Conservation (phyloP, 2,888 invertebrate species). For the Drosophila seclusa region DNA sequence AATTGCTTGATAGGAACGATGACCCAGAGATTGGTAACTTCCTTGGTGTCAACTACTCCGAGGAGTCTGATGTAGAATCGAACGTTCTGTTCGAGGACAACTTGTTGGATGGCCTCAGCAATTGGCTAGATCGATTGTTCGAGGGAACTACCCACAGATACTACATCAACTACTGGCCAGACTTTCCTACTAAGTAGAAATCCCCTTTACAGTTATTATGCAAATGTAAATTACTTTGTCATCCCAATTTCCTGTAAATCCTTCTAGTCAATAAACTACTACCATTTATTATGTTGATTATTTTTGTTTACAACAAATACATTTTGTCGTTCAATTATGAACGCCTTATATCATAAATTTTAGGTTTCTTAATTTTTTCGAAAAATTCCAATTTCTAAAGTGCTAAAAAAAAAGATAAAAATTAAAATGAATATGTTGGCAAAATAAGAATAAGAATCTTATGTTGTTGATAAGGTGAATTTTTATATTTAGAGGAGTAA, state of each 20-base stretch:
- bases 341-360: neutral
- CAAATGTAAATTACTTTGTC: conserved; percentile 52
- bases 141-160: conserved; percentile 98
- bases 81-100: conserved; percentile 89
- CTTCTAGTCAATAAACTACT: conserved; percentile 56
- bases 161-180: conserved; percentile 99
- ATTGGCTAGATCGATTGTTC: conserved; percentile 98
- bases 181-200: conserved; percentile 92
- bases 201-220: neutral
- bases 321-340: neutral
- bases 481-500: neutral
- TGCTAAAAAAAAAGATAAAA: neutral
- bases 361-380: neutral
- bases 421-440: neutral
- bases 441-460: neutral
- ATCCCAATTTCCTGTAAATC: conserved; percentile 48
- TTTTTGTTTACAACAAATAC: conserved; percentile 15
- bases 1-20: conserved; percentile 85
- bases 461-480: neutral
- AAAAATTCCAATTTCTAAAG: neutral
- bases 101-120: conserved; percentile 95
- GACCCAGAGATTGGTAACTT: conserved; percentile 94
- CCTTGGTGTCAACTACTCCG: conserved; percentile 91
- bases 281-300: conserved; percentile 28
- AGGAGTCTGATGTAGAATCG: conserved; percentile 86